Evolutionary conservation across 2,797 vertebrate species (phyloP), one percentile per base, ranked within the genome.

Genomic region (Tapirus indicus): DNA sequence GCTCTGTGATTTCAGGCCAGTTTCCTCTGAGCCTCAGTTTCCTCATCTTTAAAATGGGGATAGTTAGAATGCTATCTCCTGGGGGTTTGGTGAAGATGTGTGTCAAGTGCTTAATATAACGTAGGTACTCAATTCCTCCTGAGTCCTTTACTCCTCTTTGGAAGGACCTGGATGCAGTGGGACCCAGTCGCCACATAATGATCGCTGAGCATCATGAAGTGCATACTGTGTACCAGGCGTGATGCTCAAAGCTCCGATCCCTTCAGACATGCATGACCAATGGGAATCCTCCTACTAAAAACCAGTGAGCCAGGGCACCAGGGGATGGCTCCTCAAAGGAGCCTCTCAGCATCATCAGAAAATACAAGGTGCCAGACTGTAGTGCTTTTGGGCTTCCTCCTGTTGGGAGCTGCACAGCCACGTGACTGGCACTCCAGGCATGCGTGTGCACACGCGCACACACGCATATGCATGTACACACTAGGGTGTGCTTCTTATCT

Each of bases 401-500:
- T 58, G 7, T 38, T 85, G 78, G 54, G 49, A 79, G 38, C 6
- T 66, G 44, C 27, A 60, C 25, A 69, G 5, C 29, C 5, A 13
- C 14, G 27, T 18, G 27, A 27, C 56, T 4, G 2, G 41, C 32
- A 54, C 16, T 54, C 7, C 0, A 32, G 29, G 38, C 52, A 21
- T 52, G 49, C 13, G 14, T 4, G 49, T 13, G 14, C 16, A 71
- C 21, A 8, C 3, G 20, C 32, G 27, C 3, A 47, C 5, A 13
- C 25, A 29, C n/a, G 11, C 25, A 20, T 1, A 32, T 2, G 6
- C 25, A 3, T 79, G 32, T 41, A 35, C 13, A 14, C 10, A 4
- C 8, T 69, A 91, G 21, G 75, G 72, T 97, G 97, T 97, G 97
- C 94, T 97, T 97, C 95, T 97, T 94, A 44, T 62, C 71, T 97